These are phyloP conservation scores for Emydura subglobosa DNA, from an alignment of 2,113 vertebrate species.

Conservation along the genomic window DNA sequence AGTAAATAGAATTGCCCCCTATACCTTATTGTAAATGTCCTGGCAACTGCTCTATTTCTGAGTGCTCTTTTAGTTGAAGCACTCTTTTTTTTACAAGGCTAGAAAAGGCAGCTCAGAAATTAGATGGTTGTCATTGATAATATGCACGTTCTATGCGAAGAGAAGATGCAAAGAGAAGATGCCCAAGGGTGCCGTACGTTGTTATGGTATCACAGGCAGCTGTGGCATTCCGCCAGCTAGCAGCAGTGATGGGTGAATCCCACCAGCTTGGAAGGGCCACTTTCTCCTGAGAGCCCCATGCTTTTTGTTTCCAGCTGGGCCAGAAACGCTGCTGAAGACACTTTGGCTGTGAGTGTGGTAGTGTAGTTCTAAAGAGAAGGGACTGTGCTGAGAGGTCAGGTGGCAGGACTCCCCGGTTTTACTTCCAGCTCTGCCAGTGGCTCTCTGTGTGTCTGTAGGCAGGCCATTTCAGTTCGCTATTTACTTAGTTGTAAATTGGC, in stretches of 20 bases:
- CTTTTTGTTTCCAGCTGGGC: neutral
- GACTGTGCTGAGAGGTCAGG: neutral
- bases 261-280: neutral
- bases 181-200: neutral
- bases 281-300: neutral
- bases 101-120: constrained; percentile 18
- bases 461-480: neutral
- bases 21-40: constrained; percentile 25
- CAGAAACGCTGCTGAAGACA: neutral
- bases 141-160: constrained; percentile 14
- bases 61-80: neutral
- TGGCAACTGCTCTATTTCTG: constrained; percentile 47
- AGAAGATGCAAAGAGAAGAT: too few species aligned
- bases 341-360: neutral
- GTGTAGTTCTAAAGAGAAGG: neutral
- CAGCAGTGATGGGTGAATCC: neutral
- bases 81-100: neutral
- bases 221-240: neutral
- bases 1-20: constrained; percentile 32
- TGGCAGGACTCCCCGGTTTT: neutral
- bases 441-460: neutral
- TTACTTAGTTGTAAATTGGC: neutral
- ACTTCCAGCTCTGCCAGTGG: accelerated
- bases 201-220: neutral
- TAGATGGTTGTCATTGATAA: constrained; percentile 11